Evolutionary conservation across 2,113 vertebrate genomes (phyloP), one percentile per base, ranked within the genome.

Genomic region (Phylloscopus trochilus): DNA sequence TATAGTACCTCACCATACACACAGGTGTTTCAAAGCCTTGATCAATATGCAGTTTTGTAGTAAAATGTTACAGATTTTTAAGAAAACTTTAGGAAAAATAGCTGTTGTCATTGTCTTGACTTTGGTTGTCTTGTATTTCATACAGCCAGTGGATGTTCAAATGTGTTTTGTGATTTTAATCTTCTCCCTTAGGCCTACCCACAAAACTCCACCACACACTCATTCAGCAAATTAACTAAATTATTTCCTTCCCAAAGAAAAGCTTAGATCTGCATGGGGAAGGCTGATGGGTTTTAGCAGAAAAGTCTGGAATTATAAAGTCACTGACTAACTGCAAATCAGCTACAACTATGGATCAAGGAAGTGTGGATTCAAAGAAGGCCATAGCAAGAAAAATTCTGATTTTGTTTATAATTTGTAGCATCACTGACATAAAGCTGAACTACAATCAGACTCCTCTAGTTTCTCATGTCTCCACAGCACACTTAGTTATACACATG

Each of bases 211-310:
- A 90, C 90, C 83, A 91, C 81, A 94, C 82, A 95, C 89, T 96
- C 93, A 95, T 96, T 94, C 95, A 93, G 87, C 88, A 97, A 95
- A 96, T 97, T 93, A 95, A 77, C 83, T 89, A 95, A 97, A 95
- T 97, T 96, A 96, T 94, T 94, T 97, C 68, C 90, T 96, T 94
- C 93, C 94, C 47, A 0, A 95, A 93, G 56, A 78, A 96, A 95
- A 93, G 80, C 86, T 97, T 90, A 97, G 90, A 96, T 94, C 94
- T 94, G 62, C 85, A 72, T 87, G 80, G 88, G 75, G 81, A 93
- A 89, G 83, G 91, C 76, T 87, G 85, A 90, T 59, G 68, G 58
- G 27, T 66, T 95, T 92, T 91, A 92, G 81, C 96, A 96, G 81
- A 97, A 94, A 91, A 90, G 59, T 72, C 77, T 93, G 68, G 85